Conservation (phyloP, 2,797 vertebrate genomes). For the Saxicola maurus region DNA sequence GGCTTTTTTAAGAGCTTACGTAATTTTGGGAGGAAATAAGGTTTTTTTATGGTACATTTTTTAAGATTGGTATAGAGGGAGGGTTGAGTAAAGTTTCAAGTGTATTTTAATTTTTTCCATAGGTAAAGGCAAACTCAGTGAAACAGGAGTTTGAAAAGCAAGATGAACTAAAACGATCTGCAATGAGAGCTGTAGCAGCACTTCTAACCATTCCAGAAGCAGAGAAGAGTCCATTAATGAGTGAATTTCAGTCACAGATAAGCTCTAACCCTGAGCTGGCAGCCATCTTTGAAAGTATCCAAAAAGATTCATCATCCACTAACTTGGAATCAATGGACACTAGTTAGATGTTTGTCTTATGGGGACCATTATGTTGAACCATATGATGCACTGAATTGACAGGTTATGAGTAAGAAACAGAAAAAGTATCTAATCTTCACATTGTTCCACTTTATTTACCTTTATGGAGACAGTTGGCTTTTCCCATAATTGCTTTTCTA, state of each 20-base stretch:
- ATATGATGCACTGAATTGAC: conserved; percentile 93
- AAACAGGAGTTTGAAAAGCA: conserved; percentile 99
- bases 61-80: background rate
- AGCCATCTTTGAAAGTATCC: conserved; percentile 98
- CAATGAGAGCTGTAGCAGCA: conserved; percentile 95
- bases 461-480: conserved; percentile 77
- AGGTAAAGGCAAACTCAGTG: conserved; percentile 98
- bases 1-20: background rate
- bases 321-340: conserved; percentile 99
- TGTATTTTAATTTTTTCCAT: background rate
- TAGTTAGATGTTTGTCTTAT: conserved; percentile 81
- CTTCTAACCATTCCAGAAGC: conserved; percentile 97
- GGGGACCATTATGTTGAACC: conserved; percentile 82
- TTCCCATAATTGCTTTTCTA: conserved; percentile 82
- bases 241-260: conserved; percentile 98
- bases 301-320: conserved; percentile 95
- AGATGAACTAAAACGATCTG: conserved; percentile 95
- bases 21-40: background rate
- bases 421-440: conserved; percentile 82
- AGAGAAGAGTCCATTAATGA: conserved; percentile 97
- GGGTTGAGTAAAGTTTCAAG: background rate
- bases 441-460: conserved; percentile 80
- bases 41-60: background rate
- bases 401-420: conserved; percentile 78
- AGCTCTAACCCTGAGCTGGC: conserved; percentile 97